A percentile compares a stretch with the other conserved stretches of the same genome.
Conservation (phyloP, 2,113 vertebrate species). For the Cephalopterus ornatus region DNA sequence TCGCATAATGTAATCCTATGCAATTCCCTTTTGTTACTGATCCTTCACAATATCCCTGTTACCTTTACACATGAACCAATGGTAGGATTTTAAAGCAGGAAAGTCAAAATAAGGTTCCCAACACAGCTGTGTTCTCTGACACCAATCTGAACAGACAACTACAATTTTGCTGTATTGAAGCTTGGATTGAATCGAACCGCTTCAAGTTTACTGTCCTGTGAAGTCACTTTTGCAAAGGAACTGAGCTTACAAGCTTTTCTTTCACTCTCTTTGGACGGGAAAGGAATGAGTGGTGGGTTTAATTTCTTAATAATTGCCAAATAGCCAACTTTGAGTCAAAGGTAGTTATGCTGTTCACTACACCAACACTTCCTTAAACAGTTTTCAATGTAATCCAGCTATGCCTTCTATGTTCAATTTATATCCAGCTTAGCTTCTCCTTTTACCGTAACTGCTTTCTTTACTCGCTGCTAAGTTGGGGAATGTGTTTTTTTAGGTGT, state of each 20-base stretch:
- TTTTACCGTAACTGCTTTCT: not conserved
- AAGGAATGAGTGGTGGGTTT: not conserved
- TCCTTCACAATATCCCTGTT: not conserved
- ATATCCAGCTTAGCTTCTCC: not conserved
- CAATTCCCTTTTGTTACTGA: not conserved
- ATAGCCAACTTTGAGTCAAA: not conserved
- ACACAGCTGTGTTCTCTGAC: not conserved
- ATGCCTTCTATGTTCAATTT: not conserved
- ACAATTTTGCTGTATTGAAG: not conserved
- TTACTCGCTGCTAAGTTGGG: not conserved
- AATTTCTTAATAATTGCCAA: not conserved
- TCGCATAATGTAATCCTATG: not conserved
- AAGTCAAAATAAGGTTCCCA: not conserved
- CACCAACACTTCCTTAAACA: not conserved
- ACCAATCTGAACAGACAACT: not conserved
- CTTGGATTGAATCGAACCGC: not conserved
- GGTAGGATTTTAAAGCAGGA: not conserved
- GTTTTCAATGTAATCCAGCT: not conserved
- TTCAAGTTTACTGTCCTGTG: not conserved
- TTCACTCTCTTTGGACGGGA: not conserved
- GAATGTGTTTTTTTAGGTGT: not conserved
- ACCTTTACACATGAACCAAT: too few relatives aligned
- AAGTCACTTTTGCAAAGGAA: not conserved
- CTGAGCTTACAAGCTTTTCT: not conserved
- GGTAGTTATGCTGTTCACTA: not conserved